These are phyloP conservation scores for Leuctra nigra DNA, from an alignment of 2,888 invertebrate species.

Conservation along the genomic window DNA sequence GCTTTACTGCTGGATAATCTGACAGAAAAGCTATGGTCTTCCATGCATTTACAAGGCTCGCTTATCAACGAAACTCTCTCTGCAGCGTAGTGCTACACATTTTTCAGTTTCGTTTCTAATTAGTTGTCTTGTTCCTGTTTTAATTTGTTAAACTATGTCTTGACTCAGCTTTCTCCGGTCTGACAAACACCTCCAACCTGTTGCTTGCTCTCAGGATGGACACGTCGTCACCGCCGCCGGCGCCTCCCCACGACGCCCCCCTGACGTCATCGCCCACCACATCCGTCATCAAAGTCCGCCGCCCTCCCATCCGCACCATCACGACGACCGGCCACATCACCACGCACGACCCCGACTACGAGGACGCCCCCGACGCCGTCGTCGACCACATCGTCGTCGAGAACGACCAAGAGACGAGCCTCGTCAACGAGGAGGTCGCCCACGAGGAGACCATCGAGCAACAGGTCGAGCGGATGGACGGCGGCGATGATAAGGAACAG, in stretches of 20 bases:
- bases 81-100: too few relatives aligned
- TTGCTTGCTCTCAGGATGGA: not conserved
- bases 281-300: not conserved
- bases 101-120: too few relatives aligned
- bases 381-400: not conserved
- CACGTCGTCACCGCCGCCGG: not conserved
- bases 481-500: not conserved
- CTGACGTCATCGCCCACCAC: not conserved
- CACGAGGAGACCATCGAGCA: constrained; percentile 9
- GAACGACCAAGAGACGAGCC: not conserved
- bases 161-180: too few relatives aligned
- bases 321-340: constrained; percentile 27
- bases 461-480: constrained; percentile 12
- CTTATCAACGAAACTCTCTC: too few relatives aligned
- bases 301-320: constrained; percentile 13
- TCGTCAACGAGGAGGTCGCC: not conserved
- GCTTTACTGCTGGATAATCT: too few relatives aligned
- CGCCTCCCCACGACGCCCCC: not conserved
- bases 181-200: too few relatives aligned
- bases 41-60: too few relatives aligned
- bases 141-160: too few relatives aligned
- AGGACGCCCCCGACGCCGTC: constrained; percentile 2
- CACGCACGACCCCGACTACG: constrained; percentile 22
- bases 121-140: too few relatives aligned
- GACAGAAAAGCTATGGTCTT: too few relatives aligned